A percentile compares a stretch with the other conserved stretches of the same genome.
phyloP scores from a whole-genome alignment of 92 coral and sea anemone species.

The Paramuricea clavata region DNA sequence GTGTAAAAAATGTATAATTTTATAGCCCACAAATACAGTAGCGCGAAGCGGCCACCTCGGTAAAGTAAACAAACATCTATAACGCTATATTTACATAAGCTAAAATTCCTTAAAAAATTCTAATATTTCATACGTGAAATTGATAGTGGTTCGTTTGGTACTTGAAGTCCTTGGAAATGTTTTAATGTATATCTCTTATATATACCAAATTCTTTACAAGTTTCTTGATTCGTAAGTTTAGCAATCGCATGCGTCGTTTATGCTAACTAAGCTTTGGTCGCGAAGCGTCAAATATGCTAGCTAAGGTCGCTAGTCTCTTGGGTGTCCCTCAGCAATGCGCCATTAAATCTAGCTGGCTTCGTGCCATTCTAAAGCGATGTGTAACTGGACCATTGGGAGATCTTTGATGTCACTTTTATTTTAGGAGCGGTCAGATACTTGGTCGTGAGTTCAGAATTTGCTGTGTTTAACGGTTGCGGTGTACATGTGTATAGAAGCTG shows the following conservation, averaged over 20 bases:
- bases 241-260: background rate
- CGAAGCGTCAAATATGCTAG: background rate
- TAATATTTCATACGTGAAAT: background rate
- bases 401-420: slow-evolving; percentile 45
- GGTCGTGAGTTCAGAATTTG: background rate
- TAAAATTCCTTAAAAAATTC: background rate
- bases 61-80: slow-evolving; percentile 35
- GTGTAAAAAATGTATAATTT: slow-evolving; percentile 22
- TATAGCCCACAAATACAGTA: slow-evolving; percentile 12
- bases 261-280: background rate
- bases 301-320: background rate
- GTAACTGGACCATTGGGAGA: slow-evolving; percentile 53
- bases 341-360: background rate
- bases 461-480: slow-evolving; percentile 13
- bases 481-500: slow-evolving; percentile 37
- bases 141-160: background rate
- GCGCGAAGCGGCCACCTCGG: slow-evolving; percentile 32
- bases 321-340: slow-evolving; percentile 46
- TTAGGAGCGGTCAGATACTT: slow-evolving; percentile 13
- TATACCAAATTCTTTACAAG: background rate
- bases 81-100: slow-evolving; percentile 42
- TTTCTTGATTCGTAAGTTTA: background rate
- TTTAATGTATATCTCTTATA: background rate
- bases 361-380: slow-evolving; percentile 42
- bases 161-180: slow-evolving; percentile 5